Evolutionary conservation across 2,888 invertebrate genomes (phyloP).

Genomic region (Ormyrus labotus): DNA sequence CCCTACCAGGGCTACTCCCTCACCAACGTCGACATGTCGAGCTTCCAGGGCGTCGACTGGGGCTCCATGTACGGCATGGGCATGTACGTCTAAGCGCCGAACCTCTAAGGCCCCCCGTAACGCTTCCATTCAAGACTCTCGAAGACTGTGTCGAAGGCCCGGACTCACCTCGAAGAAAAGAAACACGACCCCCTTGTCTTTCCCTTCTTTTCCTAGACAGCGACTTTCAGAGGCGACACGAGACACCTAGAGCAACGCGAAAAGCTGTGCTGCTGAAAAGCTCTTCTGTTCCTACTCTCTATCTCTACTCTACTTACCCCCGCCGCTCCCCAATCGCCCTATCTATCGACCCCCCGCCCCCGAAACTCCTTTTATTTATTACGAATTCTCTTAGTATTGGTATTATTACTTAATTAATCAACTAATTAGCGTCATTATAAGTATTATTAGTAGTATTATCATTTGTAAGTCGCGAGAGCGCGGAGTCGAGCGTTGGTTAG

Average conservation of each 20-base stretch:
- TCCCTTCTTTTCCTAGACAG: slow-evolving; percentile 36
- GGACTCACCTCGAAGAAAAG: slow-evolving; percentile 32
- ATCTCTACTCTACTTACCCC: slow-evolving; percentile 8
- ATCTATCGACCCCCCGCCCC: slow-evolving; percentile 9
- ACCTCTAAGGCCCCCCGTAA: neutral
- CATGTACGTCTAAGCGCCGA: slow-evolving; percentile 87
- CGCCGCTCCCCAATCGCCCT: neutral
- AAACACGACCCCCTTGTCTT: slow-evolving; percentile 41
- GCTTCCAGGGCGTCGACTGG: slow-evolving; percentile 95
- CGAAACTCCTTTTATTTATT: slow-evolving; percentile 52
- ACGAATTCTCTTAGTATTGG: slow-evolving; percentile 54
- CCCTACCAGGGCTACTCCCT: slow-evolving; percentile 88
- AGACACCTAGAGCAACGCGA: slow-evolving; percentile 42
- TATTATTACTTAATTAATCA: slow-evolving; percentile 41
- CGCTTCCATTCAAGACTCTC: slow-evolving; percentile 1
- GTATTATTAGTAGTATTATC: slow-evolving; percentile 58
- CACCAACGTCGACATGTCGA: slow-evolving; percentile 93
- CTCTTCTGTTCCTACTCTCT: slow-evolving; percentile 6
- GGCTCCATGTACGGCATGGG: slow-evolving; percentile 94
- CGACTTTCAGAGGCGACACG: slow-evolving; percentile 34
- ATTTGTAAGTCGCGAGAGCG: slow-evolving; percentile 32
- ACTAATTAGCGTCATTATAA: slow-evolving; percentile 51
- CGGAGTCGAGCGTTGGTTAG: slow-evolving; percentile 20
- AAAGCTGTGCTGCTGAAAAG: no score
- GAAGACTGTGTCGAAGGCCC: slow-evolving; percentile 6